phyloP scores from a whole-genome alignment of 2,888 invertebrate genomes.

The Eupithecia dodoneata region DNA sequence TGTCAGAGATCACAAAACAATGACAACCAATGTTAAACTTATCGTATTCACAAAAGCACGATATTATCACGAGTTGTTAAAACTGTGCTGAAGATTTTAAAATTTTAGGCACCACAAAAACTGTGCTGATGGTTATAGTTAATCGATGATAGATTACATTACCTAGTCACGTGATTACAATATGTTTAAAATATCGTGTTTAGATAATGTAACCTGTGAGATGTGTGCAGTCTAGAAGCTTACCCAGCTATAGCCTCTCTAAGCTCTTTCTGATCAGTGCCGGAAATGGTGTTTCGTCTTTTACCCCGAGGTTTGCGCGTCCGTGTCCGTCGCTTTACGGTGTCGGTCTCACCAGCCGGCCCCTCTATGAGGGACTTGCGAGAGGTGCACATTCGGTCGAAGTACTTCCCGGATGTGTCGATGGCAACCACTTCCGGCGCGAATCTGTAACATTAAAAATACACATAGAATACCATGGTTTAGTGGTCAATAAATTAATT shows the following conservation, averaged over 20 bases:
- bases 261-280: constrained; percentile 95
- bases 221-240: constrained; percentile 84
- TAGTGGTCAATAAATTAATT: neutral
- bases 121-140: constrained; percentile 77
- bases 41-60: constrained; percentile 82
- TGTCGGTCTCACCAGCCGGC: constrained; percentile 81
- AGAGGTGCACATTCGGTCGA: constrained; percentile 94
- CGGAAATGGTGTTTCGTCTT: constrained; percentile 95
- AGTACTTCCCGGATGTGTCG: constrained; percentile 94
- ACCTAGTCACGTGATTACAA: constrained; percentile 54
- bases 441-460: constrained; percentile 84
- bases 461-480: neutral
- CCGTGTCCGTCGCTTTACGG: constrained; percentile 88
- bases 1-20: constrained; percentile 68
- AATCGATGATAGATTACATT: constrained; percentile 74
- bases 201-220: constrained; percentile 61
- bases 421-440: constrained; percentile 94
- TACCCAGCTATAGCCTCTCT: constrained; percentile 93
- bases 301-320: constrained; percentile 91
- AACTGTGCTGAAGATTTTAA: constrained; percentile 76
- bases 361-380: constrained; percentile 89
- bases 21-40: constrained; percentile 75
- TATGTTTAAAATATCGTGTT: constrained; percentile 36
- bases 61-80: constrained; percentile 76
- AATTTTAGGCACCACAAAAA: constrained; percentile 75